Conservation (phyloP, 2,888 invertebrate genomes). For the Venustoraphidia nigricollis region DNA sequence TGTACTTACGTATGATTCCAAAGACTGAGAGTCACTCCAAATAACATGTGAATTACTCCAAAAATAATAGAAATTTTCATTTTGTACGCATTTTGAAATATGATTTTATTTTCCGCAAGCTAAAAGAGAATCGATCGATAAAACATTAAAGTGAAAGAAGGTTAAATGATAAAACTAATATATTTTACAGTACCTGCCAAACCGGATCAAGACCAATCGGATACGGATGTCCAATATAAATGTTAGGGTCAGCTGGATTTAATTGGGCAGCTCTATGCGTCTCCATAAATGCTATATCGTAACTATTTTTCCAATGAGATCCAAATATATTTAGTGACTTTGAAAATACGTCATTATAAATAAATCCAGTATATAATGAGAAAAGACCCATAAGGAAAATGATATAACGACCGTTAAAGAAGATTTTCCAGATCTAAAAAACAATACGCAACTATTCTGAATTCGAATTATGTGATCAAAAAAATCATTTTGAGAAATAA, state of each 20-base stretch:
- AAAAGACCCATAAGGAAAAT: constrained; percentile 94
- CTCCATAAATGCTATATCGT: constrained; percentile 35
- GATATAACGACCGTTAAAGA: constrained; percentile 96
- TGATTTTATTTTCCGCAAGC: constrained; percentile 68
- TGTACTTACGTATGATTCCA: constrained; percentile 59
- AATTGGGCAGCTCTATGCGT: constrained; percentile 40
- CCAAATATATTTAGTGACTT: constrained; percentile 93
- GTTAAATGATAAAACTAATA: too few relatives aligned
- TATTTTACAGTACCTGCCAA: constrained; percentile 35
- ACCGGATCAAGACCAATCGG: constrained; percentile 78
- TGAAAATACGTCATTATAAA: constrained; percentile 96
- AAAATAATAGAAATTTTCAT: constrained; percentile 95
- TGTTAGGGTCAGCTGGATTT: constrained; percentile 40
- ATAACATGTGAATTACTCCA: constrained; percentile 92
- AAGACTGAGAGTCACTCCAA: constrained; percentile 78
- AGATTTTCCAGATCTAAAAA: constrained; percentile 86
- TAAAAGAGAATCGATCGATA: constrained; percentile 18
- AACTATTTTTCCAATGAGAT: constrained; percentile 63
- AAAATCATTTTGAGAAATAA: too few relatives aligned
- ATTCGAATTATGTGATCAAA: too few relatives aligned
- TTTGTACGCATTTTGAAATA: constrained; percentile 81
- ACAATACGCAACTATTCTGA: constrained; percentile 12
- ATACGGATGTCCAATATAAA: constrained; percentile 56
- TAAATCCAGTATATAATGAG: constrained; percentile 94
- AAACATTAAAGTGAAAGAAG: too few relatives aligned